phyloP scores from a whole-genome alignment of 2,888 invertebrate species.

The Megalurothrips usitatus region DNA sequence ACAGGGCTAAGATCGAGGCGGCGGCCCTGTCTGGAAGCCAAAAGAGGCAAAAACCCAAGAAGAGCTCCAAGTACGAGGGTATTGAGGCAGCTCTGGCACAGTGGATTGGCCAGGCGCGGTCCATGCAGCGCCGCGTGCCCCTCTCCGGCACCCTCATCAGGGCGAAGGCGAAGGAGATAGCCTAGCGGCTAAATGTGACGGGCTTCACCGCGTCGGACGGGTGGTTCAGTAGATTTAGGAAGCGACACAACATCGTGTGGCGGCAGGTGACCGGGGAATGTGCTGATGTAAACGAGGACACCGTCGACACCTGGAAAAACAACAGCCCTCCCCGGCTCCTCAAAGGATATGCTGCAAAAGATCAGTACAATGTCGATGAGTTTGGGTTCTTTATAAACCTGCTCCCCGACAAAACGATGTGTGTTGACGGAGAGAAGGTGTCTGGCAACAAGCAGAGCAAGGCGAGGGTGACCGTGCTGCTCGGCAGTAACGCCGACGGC shows the following conservation, averaged over 20 bases:
- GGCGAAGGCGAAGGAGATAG: background rate
- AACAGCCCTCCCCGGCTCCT: background rate
- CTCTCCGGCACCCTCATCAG: background rate
- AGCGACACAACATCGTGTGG: background rate
- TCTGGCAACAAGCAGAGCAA: slow-evolving; percentile 40
- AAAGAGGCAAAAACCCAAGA: background rate
- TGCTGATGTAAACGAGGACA: background rate
- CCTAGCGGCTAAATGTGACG: background rate
- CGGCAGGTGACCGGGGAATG: background rate
- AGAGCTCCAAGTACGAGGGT: background rate
- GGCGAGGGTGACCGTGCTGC: slow-evolving; percentile 41
- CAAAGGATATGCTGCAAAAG: background rate
- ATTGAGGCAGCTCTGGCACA: background rate
- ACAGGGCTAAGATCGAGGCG: too few relatives aligned
- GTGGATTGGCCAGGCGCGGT: background rate
- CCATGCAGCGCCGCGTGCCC: background rate
- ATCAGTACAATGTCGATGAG: background rate
- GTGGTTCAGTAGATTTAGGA: background rate
- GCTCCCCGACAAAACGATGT: slow-evolving; percentile 2
- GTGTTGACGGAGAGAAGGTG: slow-evolving; percentile 34
- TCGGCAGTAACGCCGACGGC: slow-evolving; percentile 42
- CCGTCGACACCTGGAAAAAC: background rate
- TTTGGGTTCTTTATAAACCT: slow-evolving; percentile 3
- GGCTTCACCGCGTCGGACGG: background rate
- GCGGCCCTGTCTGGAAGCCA: background rate